Evolutionary conservation across 1,140 invertebrate genomes (phyloP), one percentile per base, ranked within the genome.

Genomic region (Wiebesia pumilae): DNA sequence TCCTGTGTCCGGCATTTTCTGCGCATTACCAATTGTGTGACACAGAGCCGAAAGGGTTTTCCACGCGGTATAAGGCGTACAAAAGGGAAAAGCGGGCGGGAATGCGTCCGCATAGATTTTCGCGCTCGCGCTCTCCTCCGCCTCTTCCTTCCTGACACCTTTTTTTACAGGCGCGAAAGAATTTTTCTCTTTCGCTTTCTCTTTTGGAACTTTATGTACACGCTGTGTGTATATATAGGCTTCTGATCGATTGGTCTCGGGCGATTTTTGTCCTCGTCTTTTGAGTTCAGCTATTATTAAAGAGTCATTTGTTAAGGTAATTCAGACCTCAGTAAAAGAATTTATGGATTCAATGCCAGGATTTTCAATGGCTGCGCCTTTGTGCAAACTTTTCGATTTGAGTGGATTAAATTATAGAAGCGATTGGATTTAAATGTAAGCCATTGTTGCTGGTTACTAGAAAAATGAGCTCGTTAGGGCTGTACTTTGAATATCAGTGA

Each of bases 271-370:
- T 19, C 40, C 40, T 6, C 75, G 27, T 30, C 40, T 24, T 73
- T 47, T 69, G 33, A 38, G 10, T 3, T 1, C 19, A 47, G 4
- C n/a, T 9, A 21, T 65, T 84, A 84, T 84, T 84, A 84, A 67
- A 21, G 75, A 84, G 83, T 84, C 75, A 79, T 84, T 79, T 84
- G 47, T 84, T 69, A 69, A 58, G 69, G 30, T n/a, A 58, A 51
- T 54, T n/a, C 47, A 33, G 69, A 9, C 51, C 51, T 54, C 19
- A 3, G 14, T 35, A n/a, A 71, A 82, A 58, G 81, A 82, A 82
- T 82, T 82, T 35, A 33, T 24, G 12, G 30, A 40, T 38, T 73
- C 69, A 73, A 73, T 73, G 33, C 69, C 38, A 6, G 33, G 35
- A 16, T 21, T 40, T 73, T 80, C 75, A 47, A 77, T 47, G 4